Conservation (phyloP, 2,888 invertebrate species). For the Boloria selene region DNA sequence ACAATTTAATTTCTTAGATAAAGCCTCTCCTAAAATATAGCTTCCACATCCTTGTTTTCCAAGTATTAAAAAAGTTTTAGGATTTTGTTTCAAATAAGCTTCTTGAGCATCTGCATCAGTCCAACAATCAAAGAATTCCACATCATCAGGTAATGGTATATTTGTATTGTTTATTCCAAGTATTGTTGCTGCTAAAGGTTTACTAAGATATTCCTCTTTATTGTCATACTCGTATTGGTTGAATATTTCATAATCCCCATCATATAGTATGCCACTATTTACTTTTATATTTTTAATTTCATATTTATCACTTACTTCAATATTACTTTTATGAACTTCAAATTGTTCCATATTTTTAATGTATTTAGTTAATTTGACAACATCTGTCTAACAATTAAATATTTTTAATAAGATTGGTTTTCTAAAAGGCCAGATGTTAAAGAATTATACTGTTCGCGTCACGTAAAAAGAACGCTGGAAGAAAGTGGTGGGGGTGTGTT, state of each 20-base stretch:
- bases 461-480: too few species aligned
- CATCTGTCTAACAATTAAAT: neutral
- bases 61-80: constrained; percentile 82
- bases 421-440: neutral
- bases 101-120: constrained; percentile 79
- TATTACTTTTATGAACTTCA: constrained; percentile 50
- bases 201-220: constrained; percentile 36
- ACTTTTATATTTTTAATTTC: constrained; percentile 47
- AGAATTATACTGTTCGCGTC: too few species aligned
- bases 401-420: neutral
- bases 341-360: constrained; percentile 16
- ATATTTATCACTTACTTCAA: constrained; percentile 55
- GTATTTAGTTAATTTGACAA: neutral
- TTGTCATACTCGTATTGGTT: constrained; percentile 39
- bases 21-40: constrained; percentile 76
- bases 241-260: constrained; percentile 47
- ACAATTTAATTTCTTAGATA: constrained; percentile 82
- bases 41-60: constrained; percentile 83
- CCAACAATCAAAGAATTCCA: constrained; percentile 62
- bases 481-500: too few species aligned
- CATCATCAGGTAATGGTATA: constrained; percentile 51
- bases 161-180: constrained; percentile 67
- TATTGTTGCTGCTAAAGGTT: constrained; percentile 60
- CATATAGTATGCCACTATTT: constrained; percentile 50
- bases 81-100: constrained; percentile 71